phyloP scores from a whole-genome alignment of 2,888 invertebrate genomes.

The Hecatera dysodea region DNA sequence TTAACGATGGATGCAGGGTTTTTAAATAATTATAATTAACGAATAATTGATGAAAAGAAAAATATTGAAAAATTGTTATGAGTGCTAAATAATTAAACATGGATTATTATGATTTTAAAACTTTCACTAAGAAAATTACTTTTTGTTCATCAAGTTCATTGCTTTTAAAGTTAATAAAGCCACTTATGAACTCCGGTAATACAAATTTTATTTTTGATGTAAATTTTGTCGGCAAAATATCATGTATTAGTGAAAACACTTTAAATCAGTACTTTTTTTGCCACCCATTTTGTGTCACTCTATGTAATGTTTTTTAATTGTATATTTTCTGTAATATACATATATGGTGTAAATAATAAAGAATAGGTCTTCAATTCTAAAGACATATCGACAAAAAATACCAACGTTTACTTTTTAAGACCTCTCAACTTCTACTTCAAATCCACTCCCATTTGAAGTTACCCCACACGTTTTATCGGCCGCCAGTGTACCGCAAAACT shows the following conservation, averaged over 20 bases:
- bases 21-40: neutral
- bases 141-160: too few relatives aligned
- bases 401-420: neutral
- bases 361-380: neutral
- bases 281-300: too few relatives aligned
- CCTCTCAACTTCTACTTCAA: conserved; percentile 2
- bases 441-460: neutral
- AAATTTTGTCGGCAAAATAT: too few relatives aligned
- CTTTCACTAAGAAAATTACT: neutral
- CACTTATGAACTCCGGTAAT: too few relatives aligned
- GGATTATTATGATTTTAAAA: neutral
- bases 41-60: too few relatives aligned
- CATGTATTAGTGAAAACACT: too few relatives aligned
- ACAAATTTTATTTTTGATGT: too few relatives aligned
- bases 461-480: conserved; percentile 48
- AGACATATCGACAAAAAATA: neutral
- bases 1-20: neutral
- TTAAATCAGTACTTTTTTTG: too few relatives aligned
- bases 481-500: conserved; percentile 74
- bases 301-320: too few relatives aligned
- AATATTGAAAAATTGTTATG: too few relatives aligned
- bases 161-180: neutral
- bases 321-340: too few relatives aligned
- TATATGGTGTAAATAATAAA: too few relatives aligned
- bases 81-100: neutral